Percentiles rank a stretch among this genome's conserved stretches.
phyloP scores from a whole-genome alignment of 1,140 invertebrate genomes.

The Streblospio benedicti region DNA sequence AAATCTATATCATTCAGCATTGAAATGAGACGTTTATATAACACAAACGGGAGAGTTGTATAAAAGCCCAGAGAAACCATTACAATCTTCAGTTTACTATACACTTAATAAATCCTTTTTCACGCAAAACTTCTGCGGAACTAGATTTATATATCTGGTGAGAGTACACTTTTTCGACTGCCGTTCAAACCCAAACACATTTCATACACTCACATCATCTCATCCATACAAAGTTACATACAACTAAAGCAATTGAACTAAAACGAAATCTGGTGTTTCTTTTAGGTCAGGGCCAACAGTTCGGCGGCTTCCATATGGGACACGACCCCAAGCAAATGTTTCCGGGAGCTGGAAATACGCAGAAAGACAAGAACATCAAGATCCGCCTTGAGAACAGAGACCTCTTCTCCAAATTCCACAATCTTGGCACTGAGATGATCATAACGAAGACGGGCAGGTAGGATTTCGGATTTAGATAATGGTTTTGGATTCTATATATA shows the following conservation, averaged over 20 bases:
- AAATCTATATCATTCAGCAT: no score
- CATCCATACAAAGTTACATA: conserved; percentile 1
- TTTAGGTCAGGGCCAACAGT: conserved; percentile 1
- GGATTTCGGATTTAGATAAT: no score
- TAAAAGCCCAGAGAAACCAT: no score
- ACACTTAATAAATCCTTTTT: background rate
- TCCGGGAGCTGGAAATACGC: background rate
- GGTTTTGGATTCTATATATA: no score
- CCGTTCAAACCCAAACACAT: background rate
- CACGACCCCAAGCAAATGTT: conserved; percentile 5
- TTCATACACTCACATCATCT: no score
- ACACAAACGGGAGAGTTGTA: no score
- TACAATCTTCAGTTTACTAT: no score
- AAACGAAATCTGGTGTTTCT: background rate
- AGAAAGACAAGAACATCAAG: conserved; percentile 50
- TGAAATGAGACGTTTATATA: no score
- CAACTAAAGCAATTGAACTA: background rate
- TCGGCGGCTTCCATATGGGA: conserved; percentile 3
- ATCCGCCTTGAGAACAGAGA: conserved; percentile 94
- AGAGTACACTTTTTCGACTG: background rate
- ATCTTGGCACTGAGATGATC: conserved; percentile 97
- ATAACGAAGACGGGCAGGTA: conserved; percentile 99
- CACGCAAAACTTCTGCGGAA: background rate
- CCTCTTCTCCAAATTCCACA: conserved; percentile 97
- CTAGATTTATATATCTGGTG: background rate